Evolutionary conservation across 2,113 vertebrate genomes (phyloP), one percentile per base, ranked within the genome.

Genomic region (Lepidothrix coronata): DNA sequence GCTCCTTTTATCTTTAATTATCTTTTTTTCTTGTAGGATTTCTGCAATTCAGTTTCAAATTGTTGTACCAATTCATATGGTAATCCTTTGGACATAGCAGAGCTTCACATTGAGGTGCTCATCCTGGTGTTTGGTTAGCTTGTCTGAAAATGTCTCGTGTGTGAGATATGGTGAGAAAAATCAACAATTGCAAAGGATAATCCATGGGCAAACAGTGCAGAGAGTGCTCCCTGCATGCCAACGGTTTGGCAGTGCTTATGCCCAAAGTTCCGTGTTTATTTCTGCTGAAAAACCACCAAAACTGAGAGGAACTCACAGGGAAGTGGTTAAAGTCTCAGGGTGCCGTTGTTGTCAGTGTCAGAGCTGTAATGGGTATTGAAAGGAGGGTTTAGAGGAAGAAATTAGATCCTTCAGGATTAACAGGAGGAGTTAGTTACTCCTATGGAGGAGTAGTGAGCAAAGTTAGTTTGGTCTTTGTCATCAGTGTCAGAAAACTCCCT

Each of bases 201-300:
- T 75, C 61, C 0, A 0, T 37, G 57, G 35, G 44, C 13, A 46
- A 61, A 52, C 25, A 30, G 35, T 4, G n/a, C 3, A 9, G 55
- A 52, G 72, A 31, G 37, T 1, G 1, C 39, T 82, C 24, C 9
- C 12, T 67, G 59, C 46, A 2, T 25, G 11, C 49, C 61, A 70
- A 49, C 21, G 41, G 10, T 74, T 62, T 43, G 31, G 21, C 39
- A 63, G 2, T 37, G 18, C 27, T 67, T 25, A 2, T 55, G n/a
- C n/a, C n/a, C 33, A 6, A 75, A 79, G 17, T 46, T 74, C 63
- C 13, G 17, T 13, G 2, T 61, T 74, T 82, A 30, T 80, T 88
- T 83, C 59, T 85, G 57, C 39, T 58, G 16, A 62, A 85, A 81
- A 57, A 2, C 8, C 27, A n/a, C 24, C 25, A 30, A 41, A 88